Base-by-base conservation (phyloP, 2,113 vertebrate species). In the Chionodraco myersi region DNA sequence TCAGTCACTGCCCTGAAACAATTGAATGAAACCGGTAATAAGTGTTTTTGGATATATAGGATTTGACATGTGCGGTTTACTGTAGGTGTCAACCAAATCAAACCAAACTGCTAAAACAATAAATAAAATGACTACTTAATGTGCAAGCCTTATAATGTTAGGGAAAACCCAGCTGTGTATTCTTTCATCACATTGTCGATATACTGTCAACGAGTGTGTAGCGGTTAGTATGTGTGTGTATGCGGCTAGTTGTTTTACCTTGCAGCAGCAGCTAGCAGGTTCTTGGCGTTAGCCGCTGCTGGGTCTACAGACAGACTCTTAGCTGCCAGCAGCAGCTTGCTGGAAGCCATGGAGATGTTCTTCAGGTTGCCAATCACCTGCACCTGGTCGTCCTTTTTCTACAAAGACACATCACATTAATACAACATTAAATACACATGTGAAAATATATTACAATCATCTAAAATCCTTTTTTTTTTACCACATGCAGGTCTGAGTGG, bases 261-360 rank as follows among this genome's bases (percentile, higher is more conserved):
- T 56, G 98, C 98, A 48, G 98, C 98, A 70, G 98, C 98, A 71
- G 98, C 96, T 6, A 99, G 93, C 58, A 99, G 96, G 72, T 99
- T 99, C 88, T 99, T 99, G 48, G 97, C 97, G 1, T 99, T 99
- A 65, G 98, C 98, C 10, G 98, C 98, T 41, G 96, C 97, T 0
- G 98, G 97, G 82, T 99, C 98, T 15, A 99, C 97, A 58, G 98
- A 99, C 8, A 99, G 95, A 76, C 97, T 99, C 86, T 99, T 99
- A 77, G 98, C 98, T 36, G 98, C 98, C 77, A 99, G 92, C 77
- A 99, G 88, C 75, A 99, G 93, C 86, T 99, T 99, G 93, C 97
- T 99, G 48, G 98, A 99, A 18, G 98, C 97, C 98, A 99, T 99
- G 5, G 98, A 99, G 92, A 99, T 99, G 82, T 97, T 99, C 94